A percentile compares a stretch with the other conserved stretches of the same genome.
Evolutionary conservation across 2,888 invertebrate species (phyloP).

Genomic region (Camptogramma bilineatum): DNA sequence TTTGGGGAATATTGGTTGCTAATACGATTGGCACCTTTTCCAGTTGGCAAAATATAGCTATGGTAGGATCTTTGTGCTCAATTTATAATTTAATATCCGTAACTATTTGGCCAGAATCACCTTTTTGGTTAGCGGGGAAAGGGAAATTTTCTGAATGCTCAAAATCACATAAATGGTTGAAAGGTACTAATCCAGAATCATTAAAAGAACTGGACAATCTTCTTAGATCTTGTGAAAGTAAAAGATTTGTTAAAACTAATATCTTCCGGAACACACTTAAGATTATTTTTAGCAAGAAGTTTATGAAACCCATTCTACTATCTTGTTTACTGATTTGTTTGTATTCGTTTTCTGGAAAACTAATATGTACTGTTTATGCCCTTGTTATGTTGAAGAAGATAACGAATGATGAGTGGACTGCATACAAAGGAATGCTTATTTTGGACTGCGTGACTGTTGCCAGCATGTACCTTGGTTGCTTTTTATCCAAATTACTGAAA

Average conservation of each 20-base stretch:
- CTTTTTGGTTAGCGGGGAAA: constrained; percentile 57
- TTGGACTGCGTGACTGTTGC: constrained; percentile 58
- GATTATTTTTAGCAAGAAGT: constrained; percentile 31
- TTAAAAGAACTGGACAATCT: constrained; percentile 52
- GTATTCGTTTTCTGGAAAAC: constrained; percentile 53
- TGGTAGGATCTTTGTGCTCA: constrained; percentile 41
- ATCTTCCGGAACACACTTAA: not conserved
- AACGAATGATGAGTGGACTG: constrained; percentile 48
- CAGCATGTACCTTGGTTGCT: constrained; percentile 52
- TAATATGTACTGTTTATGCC: constrained; percentile 54
- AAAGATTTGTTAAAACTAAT: constrained; percentile 9
- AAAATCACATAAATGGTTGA: constrained; percentile 51
- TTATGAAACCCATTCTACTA: constrained; percentile 52
- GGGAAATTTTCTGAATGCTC: constrained; percentile 52
- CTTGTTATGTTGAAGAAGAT: constrained; percentile 61
- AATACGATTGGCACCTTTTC: constrained; percentile 52
- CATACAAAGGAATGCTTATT: constrained; percentile 58
- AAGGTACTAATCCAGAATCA: constrained; percentile 49
- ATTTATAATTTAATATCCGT: constrained; percentile 39
- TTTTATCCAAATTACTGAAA: constrained; percentile 46
- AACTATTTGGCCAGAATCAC: constrained; percentile 52
- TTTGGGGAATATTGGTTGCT: constrained; percentile 50
- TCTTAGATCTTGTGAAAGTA: constrained; percentile 41
- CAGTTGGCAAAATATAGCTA: constrained; percentile 46
- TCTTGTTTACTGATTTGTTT: constrained; percentile 38